Percentiles rank a stretch among this genome's conserved stretches.
phyloP scores from a whole-genome alignment of 2,113 vertebrate species.

The Passerina amoena region DNA sequence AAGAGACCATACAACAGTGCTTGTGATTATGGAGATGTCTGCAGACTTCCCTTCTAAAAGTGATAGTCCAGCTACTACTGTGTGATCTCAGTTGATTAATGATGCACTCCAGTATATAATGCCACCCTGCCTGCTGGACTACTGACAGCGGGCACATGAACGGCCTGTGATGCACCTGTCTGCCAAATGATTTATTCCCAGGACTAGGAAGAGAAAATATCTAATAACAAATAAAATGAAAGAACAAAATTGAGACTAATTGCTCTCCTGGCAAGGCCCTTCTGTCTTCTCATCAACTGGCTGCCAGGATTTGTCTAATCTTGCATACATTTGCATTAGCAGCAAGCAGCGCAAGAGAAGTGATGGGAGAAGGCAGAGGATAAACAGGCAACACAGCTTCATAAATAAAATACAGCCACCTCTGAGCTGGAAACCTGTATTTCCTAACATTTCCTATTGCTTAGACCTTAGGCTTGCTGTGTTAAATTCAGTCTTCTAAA shows the following conservation, averaged over 20 bases:
- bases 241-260: slow-evolving; percentile 24
- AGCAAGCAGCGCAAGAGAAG: background rate
- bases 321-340: slow-evolving; percentile 43
- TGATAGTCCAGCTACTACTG: background rate
- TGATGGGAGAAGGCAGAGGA: background rate
- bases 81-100: background rate
- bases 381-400: background rate
- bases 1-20: background rate
- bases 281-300: background rate
- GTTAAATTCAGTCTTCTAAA: background rate
- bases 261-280: background rate
- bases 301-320: slow-evolving; percentile 40
- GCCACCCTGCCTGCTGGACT: background rate
- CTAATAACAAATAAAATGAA: background rate
- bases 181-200: background rate
- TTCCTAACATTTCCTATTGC: background rate
- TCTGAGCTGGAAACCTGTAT: background rate
- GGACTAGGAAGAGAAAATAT: background rate
- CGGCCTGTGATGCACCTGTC: background rate
- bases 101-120: background rate
- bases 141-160: background rate
- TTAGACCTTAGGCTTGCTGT: background rate
- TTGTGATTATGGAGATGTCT: background rate
- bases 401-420: background rate
- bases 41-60: background rate